Evolutionary conservation across 2,888 invertebrate genomes (phyloP).

Genomic region (Keiferia lycopersicella): DNA sequence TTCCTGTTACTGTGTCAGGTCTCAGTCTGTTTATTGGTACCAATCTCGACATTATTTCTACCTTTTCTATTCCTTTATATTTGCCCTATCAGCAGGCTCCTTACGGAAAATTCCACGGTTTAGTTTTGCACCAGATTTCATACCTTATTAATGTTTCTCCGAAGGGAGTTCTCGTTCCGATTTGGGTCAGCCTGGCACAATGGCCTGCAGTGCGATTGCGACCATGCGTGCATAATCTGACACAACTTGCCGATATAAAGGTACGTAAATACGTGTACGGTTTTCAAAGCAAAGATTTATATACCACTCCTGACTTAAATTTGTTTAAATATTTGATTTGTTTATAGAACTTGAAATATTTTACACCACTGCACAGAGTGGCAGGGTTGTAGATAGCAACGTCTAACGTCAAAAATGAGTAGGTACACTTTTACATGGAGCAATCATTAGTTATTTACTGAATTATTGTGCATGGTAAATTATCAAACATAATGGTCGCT

Average conservation of each 20-base stretch:
- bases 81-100: neutral
- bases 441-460: too few species aligned
- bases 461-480: too few species aligned
- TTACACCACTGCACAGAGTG: too few species aligned
- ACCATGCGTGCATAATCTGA: slow-evolving; percentile 47
- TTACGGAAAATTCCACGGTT: slow-evolving; percentile 1
- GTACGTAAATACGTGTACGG: neutral
- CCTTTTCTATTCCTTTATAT: neutral
- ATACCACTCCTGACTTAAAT: neutral
- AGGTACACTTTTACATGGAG: too few species aligned
- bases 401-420: too few species aligned
- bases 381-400: too few species aligned
- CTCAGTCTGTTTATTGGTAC: too few species aligned
- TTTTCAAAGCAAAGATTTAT: neutral
- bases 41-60: too few species aligned
- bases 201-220: slow-evolving; percentile 45
- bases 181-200: slow-evolving; percentile 38
- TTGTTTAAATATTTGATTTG: too few species aligned
- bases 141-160: neutral
- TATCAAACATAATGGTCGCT: too few species aligned
- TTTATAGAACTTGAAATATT: too few species aligned
- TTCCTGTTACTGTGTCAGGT: too few species aligned
- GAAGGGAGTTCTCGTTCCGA: neutral
- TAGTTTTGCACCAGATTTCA: neutral
- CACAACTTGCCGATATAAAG: slow-evolving; percentile 33